These are phyloP conservation scores for Drosophila subquinaria DNA, from an alignment of 2,888 invertebrate genomes.

Conservation along the genomic window DNA sequence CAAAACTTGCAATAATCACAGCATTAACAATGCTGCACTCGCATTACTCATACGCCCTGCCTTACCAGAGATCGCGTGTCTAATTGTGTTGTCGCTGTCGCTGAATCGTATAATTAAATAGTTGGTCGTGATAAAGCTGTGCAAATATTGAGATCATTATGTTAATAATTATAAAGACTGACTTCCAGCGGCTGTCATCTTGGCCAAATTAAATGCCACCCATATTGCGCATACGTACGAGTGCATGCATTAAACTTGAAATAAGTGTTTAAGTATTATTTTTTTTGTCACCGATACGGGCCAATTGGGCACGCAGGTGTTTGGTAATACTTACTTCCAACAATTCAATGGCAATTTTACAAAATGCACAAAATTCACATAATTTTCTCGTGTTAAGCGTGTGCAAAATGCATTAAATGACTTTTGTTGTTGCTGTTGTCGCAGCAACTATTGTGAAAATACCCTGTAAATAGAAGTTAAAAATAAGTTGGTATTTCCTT, in stretches of 20 bases:
- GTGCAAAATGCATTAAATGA: slow-evolving; percentile 72
- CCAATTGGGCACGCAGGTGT: slow-evolving; percentile 76
- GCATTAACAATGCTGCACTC: slow-evolving; percentile 48
- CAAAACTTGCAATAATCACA: slow-evolving; percentile 36
- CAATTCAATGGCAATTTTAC: slow-evolving; percentile 43
- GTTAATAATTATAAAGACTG: slow-evolving; percentile 59
- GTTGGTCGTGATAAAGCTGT: slow-evolving; percentile 75
- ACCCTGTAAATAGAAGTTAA: slow-evolving; percentile 26
- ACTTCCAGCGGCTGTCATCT: slow-evolving; percentile 39
- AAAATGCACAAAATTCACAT: slow-evolving; percentile 62
- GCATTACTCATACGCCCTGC: slow-evolving; percentile 79
- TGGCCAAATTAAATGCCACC: slow-evolving; percentile 37
- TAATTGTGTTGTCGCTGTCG: slow-evolving; percentile 60
- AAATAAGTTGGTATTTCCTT: not conserved
- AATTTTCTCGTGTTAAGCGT: slow-evolving; percentile 71
- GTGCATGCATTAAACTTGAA: slow-evolving; percentile 68
- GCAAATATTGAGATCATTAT: slow-evolving; percentile 82
- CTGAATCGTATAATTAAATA: slow-evolving; percentile 68
- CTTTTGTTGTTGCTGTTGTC: slow-evolving; percentile 31
- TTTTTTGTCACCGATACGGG: slow-evolving; percentile 68
- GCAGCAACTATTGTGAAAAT: slow-evolving; percentile 23
- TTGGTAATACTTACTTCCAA: slow-evolving; percentile 48
- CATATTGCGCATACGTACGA: slow-evolving; percentile 20
- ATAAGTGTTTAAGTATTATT: slow-evolving; percentile 33
- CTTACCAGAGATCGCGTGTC: slow-evolving; percentile 70